Evolutionary conservation across 2,113 vertebrate species (phyloP), one percentile per base, ranked within the genome.

Genomic region (Urocitellus parryii): DNA sequence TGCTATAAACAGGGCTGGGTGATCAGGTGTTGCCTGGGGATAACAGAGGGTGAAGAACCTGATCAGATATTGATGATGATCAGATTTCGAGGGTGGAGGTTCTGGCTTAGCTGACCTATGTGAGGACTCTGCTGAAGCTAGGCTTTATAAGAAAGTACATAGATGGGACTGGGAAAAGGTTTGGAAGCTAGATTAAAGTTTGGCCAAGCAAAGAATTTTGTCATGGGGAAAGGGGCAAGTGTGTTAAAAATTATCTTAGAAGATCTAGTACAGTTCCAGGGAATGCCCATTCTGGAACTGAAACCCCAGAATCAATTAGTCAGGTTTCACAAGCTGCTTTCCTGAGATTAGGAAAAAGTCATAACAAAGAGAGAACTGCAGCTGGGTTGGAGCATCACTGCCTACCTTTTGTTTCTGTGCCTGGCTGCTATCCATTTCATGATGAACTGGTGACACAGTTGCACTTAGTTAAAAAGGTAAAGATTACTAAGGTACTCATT

Each of bases 221-320:
- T 65, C 39, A 48, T 8, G 13, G n/a, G 65, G 51, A 9, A 72
- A 32, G 45, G 53, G 8, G 32, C 56, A 89, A 56, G 48, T 77
- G 2, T 65, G 27, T 79, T 93, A 82, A 86, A 94, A 70, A 48
- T 29, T 16, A 34, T 85, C 93, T 91, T 85, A 65, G 77, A 85
- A 37, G 79, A 65, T 63, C 20, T 65, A 61, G 9, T 45, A 42
- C 1, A 25, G 22, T 76, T 85, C 45, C 68, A 39, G 70, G n/a
- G 81, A 93, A 81, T 84, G 39, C 29, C 24, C 37, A 1, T 72
- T 88, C 74, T 94, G 51, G 76, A 93, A 18, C 32, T 5, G 34
- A 83, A 89, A 48, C n/a, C 29, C 67, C 37, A 82, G 68, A 78
- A 91, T 87, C 65, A 17, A 3, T 92, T 82, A 39, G 34, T 16